Evolutionary conservation across 2,888 invertebrate species (phyloP).

Genomic region (Mesorhabditis belari): DNA sequence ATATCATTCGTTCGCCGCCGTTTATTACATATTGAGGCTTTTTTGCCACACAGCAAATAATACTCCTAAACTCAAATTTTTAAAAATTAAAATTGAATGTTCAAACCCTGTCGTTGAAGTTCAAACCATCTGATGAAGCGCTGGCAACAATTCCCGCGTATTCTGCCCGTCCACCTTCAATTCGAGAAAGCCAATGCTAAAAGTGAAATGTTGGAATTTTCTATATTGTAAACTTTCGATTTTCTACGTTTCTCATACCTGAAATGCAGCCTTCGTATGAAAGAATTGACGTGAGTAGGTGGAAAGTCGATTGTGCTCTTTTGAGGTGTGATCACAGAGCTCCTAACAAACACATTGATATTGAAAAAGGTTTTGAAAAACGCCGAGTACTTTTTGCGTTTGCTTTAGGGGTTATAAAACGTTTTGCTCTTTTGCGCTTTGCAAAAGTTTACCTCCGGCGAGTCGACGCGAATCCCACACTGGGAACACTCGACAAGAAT

Average conservation of each 20-base stretch:
- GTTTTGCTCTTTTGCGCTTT: no score
- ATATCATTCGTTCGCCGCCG: neutral
- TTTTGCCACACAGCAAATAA: neutral
- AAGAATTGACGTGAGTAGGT: neutral
- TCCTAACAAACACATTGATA: neutral
- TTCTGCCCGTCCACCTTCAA: neutral
- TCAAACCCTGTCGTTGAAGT: no score
- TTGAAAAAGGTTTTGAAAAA: neutral
- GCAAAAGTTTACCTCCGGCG: neutral
- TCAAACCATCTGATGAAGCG: no score
- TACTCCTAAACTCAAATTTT: no score
- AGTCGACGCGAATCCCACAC: neutral
- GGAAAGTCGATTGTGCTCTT: neutral
- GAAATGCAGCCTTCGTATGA: neutral
- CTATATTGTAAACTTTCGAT: no score
- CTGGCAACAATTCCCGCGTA: neutral
- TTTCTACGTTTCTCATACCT: no score
- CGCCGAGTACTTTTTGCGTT: neutral
- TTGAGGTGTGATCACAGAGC: neutral
- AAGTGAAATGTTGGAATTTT: neutral
- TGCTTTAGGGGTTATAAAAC: no score
- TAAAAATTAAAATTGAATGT: no score
- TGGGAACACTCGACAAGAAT: neutral
- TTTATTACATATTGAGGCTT: neutral
- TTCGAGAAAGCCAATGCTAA: neutral